Percentiles rank a stretch among this genome's conserved stretches.
phyloP scores from a whole-genome alignment of 2,888 invertebrate species.

The Tinea semifulvella region DNA sequence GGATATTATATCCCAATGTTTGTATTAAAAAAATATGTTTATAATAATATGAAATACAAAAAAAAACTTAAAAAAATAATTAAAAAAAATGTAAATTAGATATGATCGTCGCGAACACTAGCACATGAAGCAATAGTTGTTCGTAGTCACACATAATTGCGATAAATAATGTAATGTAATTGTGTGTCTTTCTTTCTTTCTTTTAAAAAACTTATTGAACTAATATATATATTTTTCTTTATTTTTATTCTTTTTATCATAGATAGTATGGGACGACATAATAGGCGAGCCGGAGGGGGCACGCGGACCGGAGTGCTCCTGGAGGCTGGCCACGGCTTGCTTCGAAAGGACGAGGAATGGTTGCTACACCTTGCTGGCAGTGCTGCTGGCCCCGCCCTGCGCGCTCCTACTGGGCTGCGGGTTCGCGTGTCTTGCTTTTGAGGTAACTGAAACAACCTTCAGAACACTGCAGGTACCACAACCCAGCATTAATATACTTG shows the following conservation, averaged over 20 bases:
- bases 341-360: conserved; percentile 71
- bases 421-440: conserved; percentile 76
- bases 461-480: background rate
- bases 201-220: no score
- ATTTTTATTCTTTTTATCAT: conserved; percentile 15
- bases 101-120: no score
- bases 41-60: no score
- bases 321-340: conserved; percentile 72
- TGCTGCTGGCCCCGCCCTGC: conserved; percentile 73
- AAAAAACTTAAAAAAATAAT: no score
- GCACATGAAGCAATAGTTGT: no score
- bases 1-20: no score
- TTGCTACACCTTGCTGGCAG: conserved; percentile 75
- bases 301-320: conserved; percentile 75
- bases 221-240: no score
- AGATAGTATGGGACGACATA: conserved; percentile 78
- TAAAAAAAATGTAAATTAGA: no score
- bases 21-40: no score
- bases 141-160: no score
- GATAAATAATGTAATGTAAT: no score
- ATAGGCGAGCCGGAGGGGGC: conserved; percentile 77
- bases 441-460: conserved; percentile 46
- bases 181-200: no score
- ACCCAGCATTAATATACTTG: background rate
- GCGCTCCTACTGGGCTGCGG: conserved; percentile 72